Base-by-base conservation (phyloP, 2,888 invertebrate species). In the Drosophila kambysellisi region DNA sequence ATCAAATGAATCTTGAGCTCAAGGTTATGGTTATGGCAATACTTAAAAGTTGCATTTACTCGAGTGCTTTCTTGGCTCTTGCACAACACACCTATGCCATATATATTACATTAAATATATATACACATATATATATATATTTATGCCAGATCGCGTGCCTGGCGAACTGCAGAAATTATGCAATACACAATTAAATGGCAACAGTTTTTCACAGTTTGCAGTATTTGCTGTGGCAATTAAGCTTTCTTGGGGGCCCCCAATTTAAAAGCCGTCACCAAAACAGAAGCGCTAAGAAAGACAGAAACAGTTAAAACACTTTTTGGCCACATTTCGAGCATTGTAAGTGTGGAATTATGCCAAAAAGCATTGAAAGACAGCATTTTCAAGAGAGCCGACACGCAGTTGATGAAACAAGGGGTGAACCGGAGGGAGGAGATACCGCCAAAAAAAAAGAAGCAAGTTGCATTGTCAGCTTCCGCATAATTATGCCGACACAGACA, bases 401-500 rank as follows among this genome's bases (percentile, higher is more conserved):
- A 63, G 67, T 39, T 35, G n/a, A 4, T 12, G 41, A 43, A 57
- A 32, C 11, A 25, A 7, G 46, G 17, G 20, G 30, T 20, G 53
- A 39, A 62, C 48, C 8, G n/a, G n/a, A 4, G 6, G 50, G 37
- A 33, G 50, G 37, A 33, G 39, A 43, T 7, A 33, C 12, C 12
- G 35, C 35, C 57, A 33, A 57, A 52, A 75, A 58, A 52, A 46
- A 75, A 61, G 25, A 25, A 25, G 79, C 86, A 70, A 86, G 82
- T 78, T 90, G 90, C 90, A 90, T 88, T 86, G 87, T 88, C 87
- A 87, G 87, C 87, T 87, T 87, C 87, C 87, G 87, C 90, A 88
- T 87, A 87, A 90, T 87, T 87, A 87, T 83, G 88, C 83, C 90
- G 79, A 88, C 86, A 79, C 76, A 87, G 72, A 83, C 73, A 81